Evolutionary conservation across 2,797 vertebrate genomes (phyloP).

Genomic region (Morus bassanus): DNA sequence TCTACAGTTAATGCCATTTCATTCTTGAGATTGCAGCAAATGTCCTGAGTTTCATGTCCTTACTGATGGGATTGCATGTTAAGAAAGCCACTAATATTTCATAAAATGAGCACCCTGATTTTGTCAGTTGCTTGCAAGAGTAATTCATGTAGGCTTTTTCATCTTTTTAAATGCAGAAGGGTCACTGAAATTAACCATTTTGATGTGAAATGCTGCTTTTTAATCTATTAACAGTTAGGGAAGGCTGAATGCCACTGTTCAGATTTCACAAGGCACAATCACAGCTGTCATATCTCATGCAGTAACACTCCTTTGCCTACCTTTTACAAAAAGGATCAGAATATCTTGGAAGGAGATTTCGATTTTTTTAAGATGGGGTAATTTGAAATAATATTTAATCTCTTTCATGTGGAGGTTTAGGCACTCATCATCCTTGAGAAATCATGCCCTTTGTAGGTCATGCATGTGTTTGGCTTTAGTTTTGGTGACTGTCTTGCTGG

Average conservation of each 20-base stretch:
- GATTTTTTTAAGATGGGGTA: background rate
- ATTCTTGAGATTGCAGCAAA: background rate
- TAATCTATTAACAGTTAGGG: background rate
- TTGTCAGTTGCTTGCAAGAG: background rate
- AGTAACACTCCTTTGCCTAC: background rate
- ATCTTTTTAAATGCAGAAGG: background rate
- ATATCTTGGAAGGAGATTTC: background rate
- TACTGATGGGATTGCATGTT: background rate
- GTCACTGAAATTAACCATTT: constrained; percentile 22
- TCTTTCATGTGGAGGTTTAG: background rate
- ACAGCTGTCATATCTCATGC: background rate
- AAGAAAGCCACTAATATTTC: background rate
- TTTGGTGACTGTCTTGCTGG: background rate
- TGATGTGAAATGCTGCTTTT: background rate
- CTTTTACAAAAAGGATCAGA: background rate
- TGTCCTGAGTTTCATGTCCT: background rate
- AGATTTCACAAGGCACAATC: background rate
- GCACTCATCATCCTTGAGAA: background rate
- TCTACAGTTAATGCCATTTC: background rate
- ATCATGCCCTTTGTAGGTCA: background rate
- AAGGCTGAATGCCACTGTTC: background rate
- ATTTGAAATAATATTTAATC: background rate
- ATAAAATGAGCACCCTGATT: background rate
- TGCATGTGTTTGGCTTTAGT: background rate
- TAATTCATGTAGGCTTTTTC: background rate